phyloP scores from a whole-genome alignment of 2,113 vertebrate species.

The Aptenodytes patagonicus region DNA sequence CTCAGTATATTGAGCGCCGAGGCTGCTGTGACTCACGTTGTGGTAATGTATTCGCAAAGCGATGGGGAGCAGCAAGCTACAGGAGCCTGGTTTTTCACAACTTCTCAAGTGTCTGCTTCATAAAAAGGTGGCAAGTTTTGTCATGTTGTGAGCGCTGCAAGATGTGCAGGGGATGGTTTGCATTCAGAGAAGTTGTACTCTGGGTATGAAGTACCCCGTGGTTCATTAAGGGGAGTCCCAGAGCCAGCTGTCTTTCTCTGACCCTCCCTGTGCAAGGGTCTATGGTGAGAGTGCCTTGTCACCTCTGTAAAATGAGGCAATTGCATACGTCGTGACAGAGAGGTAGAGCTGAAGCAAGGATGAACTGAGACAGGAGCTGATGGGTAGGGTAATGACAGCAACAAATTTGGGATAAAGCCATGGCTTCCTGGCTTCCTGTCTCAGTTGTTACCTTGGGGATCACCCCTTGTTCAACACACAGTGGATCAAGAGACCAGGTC shows the following conservation, averaged over 20 bases:
- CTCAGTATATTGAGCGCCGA: background rate
- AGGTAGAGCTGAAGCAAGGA: background rate
- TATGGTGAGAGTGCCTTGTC: fast-evolving
- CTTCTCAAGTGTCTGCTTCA: background rate
- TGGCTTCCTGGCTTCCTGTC: background rate
- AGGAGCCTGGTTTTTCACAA: background rate
- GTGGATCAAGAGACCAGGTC: background rate
- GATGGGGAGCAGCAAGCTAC: background rate
- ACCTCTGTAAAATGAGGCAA: background rate
- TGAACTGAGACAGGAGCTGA: background rate
- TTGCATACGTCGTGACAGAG: fast-evolving
- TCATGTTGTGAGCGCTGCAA: background rate
- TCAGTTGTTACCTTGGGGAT: background rate
- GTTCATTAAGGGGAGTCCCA: background rate
- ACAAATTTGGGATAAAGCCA: background rate
- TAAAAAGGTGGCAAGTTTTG: background rate
- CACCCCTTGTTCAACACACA: background rate
- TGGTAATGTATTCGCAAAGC: background rate
- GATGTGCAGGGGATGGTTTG: background rate
- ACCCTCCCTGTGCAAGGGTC: background rate
- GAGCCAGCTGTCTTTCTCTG: background rate
- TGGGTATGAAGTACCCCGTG: background rate
- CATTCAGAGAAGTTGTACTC: background rate
- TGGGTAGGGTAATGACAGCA: background rate
- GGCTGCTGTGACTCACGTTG: background rate